Evolutionary conservation across 2,113 vertebrate species (phyloP).

Genomic region (Zosterops pallidus): DNA sequence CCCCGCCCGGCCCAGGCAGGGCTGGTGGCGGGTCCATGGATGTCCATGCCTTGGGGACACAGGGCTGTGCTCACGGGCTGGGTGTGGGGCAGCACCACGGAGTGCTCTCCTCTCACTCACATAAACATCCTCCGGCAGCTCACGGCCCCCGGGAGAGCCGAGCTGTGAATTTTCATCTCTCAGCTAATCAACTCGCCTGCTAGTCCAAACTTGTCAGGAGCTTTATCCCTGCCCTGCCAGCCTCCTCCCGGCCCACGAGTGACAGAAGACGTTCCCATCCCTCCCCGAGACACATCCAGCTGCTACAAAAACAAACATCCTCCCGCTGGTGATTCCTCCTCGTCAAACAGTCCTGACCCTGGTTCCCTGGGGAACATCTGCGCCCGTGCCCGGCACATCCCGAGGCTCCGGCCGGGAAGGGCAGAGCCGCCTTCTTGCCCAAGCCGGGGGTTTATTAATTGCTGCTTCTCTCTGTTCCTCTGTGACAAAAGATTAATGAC

Average conservation of each 20-base stretch:
- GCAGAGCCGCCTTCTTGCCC: background rate
- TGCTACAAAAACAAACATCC: slow-evolving; percentile 69
- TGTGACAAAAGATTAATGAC: slow-evolving; percentile 38
- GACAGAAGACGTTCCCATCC: slow-evolving; percentile 69
- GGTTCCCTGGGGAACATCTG: background rate
- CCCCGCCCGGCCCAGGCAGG: accelerated
- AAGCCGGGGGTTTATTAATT: background rate
- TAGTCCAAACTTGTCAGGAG: slow-evolving; percentile 76
- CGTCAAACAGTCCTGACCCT: slow-evolving; percentile 51
- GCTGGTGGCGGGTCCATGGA: accelerated
- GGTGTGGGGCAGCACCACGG: background rate
- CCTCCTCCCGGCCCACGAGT: slow-evolving; percentile 51
- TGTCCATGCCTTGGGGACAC: accelerated
- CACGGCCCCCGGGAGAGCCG: background rate
- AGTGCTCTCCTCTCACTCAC: background rate
- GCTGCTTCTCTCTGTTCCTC: background rate
- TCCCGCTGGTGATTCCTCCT: slow-evolving; percentile 31
- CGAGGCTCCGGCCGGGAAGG: background rate
- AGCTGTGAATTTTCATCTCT: slow-evolving; percentile 75
- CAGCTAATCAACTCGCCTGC: slow-evolving; percentile 74
- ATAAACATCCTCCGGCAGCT: slow-evolving; percentile 54
- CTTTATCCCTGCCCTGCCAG: slow-evolving; percentile 66
- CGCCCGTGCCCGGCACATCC: slow-evolving; percentile 25
- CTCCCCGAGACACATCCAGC: slow-evolving; percentile 47
- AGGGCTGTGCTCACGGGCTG: accelerated